Evolutionary conservation across 1,140 invertebrate species (phyloP).

Genomic region (Popillia japonica): DNA sequence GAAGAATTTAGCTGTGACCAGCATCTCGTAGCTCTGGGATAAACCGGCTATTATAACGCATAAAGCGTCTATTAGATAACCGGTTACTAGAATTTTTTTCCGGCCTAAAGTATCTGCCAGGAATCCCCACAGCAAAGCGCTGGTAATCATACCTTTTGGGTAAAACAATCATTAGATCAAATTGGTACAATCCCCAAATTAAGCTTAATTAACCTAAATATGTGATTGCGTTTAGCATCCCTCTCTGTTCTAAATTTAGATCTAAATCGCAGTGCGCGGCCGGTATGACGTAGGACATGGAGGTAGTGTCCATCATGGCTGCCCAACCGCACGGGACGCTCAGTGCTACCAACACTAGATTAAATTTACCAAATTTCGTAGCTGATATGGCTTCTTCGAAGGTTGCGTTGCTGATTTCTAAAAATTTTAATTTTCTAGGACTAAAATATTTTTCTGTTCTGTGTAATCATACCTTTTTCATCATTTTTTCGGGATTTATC

Average conservation of each 20-base stretch:
- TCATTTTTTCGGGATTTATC: too few relatives aligned
- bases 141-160: constrained; percentile 86
- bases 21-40: constrained; percentile 74
- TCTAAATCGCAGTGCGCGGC: constrained; percentile 75
- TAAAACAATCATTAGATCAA: too few relatives aligned
- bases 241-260: constrained; percentile 72
- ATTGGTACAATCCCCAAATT: too few relatives aligned
- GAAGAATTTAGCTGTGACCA: constrained; percentile 76
- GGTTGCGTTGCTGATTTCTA: constrained; percentile 53
- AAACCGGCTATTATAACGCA: constrained; percentile 72
- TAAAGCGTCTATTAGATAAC: constrained; percentile 74
- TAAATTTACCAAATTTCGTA: constrained; percentile 71
- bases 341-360: constrained; percentile 68
- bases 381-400: constrained; percentile 59
- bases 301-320: constrained; percentile 70
- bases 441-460: too few relatives aligned
- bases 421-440: background rate
- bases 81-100: constrained; percentile 73
- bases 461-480: too few relatives aligned
- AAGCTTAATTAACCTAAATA: too few relatives aligned
- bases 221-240: constrained; percentile 70
- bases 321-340: constrained; percentile 71
- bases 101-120: constrained; percentile 80
- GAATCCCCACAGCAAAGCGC: constrained; percentile 84
- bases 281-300: constrained; percentile 74